Base-by-base conservation (phyloP, 2,113 vertebrate species). In the Chaetodon trifascialis region DNA sequence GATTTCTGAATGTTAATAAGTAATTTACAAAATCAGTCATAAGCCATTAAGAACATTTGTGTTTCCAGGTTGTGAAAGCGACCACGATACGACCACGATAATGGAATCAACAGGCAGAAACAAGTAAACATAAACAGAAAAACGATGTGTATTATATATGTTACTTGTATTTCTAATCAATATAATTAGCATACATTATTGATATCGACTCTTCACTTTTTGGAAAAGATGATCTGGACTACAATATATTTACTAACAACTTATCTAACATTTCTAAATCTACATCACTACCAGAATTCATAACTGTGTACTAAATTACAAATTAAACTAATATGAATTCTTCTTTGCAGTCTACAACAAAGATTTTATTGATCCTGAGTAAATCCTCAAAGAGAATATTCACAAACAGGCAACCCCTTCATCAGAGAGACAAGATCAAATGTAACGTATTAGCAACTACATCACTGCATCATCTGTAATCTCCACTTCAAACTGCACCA, bases 341-440 rank as follows among this genome's bases (percentile, higher is more conserved):
- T 30, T 30, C 30, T 40, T 49, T 54, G 25, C 4, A 62, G 51
- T 25, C 40, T 16, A 70, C 56, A 73, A 49, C 66, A 80, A 4
- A 67, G 3, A 54, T 21, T 68, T 25, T 70, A 73, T 17, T 72
- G 6, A 74, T 7, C 23, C 12, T 38, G 4, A 30, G 30, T 4
- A 73, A 71, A 60, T 70, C 36, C 4, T 36, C 10, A 34, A 56
- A 21, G 7, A 58, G 23, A 60, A 1, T 5, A 49, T 40, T 42
- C 10, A 46, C 36, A 71, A 56, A 71, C 17, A 81, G 11, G 9
- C n/a, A 38, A 67, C 40, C 83, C 11, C 62, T 36, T 15, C 34
- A 68, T 34, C 65, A 44, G 8, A 16, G 8, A 16, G 1, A 64
- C n/a, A 65, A 68, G 1, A 34, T 60, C 0, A 52, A 21, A 68